phyloP scores from a whole-genome alignment of 2,113 vertebrate genomes.

The Sebastes schlegelii region DNA sequence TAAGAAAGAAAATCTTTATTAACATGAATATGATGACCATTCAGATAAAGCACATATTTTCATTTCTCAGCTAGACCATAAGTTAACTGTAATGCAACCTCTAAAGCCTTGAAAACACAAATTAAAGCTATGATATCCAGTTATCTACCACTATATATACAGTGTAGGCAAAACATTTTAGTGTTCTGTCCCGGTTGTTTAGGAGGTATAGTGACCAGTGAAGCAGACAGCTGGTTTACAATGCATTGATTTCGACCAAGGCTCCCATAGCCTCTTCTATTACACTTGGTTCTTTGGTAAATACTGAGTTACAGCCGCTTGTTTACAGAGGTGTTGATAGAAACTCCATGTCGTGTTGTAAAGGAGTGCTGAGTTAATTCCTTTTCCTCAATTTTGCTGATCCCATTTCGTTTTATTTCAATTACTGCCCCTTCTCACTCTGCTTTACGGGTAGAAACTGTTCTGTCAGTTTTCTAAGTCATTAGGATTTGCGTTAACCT shows the following conservation, averaged over 20 bases:
- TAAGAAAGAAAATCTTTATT: neutral
- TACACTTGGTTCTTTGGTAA: constrained; percentile 6
- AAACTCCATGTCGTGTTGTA: constrained; percentile 3
- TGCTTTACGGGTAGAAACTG: constrained; percentile 28
- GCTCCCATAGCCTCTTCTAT: neutral
- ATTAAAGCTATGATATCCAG: neutral
- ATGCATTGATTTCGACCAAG: neutral
- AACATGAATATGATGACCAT: neutral
- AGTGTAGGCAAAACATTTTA: neutral
- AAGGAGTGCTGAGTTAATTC: constrained; percentile 13
- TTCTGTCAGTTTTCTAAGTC: constrained; percentile 55
- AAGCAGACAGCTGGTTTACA: neutral
- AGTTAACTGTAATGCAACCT: neutral
- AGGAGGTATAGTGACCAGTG: neutral
- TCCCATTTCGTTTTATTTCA: constrained; percentile 30
- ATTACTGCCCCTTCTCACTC: constrained; percentile 4
- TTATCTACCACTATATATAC: neutral
- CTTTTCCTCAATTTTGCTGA: constrained; percentile 30
- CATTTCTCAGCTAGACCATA: neutral
- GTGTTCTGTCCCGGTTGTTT: neutral
- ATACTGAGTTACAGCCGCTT: constrained; percentile 10
- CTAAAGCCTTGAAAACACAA: neutral
- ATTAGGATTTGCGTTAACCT: constrained; percentile 60
- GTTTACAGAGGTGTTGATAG: constrained; percentile 20
- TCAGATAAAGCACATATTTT: neutral